Conservation (phyloP, 2,113 vertebrate species). For the Caranx ignobilis region DNA sequence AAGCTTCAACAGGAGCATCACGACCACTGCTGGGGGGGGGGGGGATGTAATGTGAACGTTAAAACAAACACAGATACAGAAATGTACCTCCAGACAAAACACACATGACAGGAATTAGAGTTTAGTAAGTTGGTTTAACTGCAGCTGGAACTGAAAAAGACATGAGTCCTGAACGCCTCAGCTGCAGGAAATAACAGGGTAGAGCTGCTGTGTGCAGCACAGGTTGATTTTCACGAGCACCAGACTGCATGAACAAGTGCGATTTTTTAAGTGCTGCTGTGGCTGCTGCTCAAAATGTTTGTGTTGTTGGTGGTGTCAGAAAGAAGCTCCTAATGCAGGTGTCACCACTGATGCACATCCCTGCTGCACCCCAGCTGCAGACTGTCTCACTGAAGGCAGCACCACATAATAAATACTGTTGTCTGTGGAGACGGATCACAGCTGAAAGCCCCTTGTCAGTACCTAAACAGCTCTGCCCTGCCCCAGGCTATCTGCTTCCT, state of each 20-base stretch:
- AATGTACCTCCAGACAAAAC: slow-evolving; percentile 5
- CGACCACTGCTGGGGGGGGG: slow-evolving; percentile 7
- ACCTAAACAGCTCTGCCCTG: slow-evolving; percentile 57
- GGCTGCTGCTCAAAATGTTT: background rate
- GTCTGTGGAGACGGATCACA: slow-evolving; percentile 43
- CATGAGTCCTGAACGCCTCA: slow-evolving; percentile 9
- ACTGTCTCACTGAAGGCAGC: slow-evolving; percentile 1
- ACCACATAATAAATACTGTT: slow-evolving; percentile 31
- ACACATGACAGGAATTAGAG: slow-evolving; percentile 18
- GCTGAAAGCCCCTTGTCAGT: slow-evolving; percentile 19
- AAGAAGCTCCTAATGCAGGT: slow-evolving; percentile 32
- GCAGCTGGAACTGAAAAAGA: slow-evolving; percentile 21
- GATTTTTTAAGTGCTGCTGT: background rate
- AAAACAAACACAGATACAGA: slow-evolving; percentile 32
- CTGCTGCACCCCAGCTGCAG: slow-evolving; percentile 2
- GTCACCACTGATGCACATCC: slow-evolving; percentile 6
- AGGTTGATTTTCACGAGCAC: background rate
- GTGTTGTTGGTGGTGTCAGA: slow-evolving; percentile 27
- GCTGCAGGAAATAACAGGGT: slow-evolving; percentile 39
- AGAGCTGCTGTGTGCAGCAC: slow-evolving; percentile 29
- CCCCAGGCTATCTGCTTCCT: slow-evolving; percentile 53
- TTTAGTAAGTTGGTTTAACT: slow-evolving; percentile 12
- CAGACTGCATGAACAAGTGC: slow-evolving; percentile 17
- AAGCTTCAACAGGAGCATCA: slow-evolving; percentile 2
- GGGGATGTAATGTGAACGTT: slow-evolving; percentile 1